phyloP scores from a whole-genome alignment of 2,113 vertebrate species.

The Microcebus jonahi region DNA sequence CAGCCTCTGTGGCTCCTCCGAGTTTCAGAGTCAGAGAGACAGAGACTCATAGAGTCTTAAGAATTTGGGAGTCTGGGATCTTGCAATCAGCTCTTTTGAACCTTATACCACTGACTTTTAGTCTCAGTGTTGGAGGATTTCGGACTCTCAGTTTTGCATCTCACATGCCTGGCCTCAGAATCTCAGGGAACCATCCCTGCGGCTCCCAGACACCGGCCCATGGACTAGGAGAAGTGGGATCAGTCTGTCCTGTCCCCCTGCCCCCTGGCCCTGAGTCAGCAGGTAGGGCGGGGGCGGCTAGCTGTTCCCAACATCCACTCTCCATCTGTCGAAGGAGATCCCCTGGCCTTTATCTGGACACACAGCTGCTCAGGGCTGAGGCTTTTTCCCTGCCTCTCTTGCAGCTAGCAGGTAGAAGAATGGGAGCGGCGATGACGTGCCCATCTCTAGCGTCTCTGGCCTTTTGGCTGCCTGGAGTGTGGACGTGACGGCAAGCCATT shows the following conservation, averaged over 20 bases:
- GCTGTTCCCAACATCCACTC: neutral
- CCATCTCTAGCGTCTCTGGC: neutral
- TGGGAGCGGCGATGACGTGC: fast-evolving
- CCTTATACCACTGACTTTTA: neutral
- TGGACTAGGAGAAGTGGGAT: neutral
- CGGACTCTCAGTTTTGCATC: neutral
- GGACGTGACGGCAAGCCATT: fast-evolving
- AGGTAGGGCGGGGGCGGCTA: neutral
- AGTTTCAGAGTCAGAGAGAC: neutral
- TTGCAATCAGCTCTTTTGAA: neutral
- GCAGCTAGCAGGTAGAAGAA: neutral
- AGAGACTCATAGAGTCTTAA: neutral
- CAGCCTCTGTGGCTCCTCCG: neutral
- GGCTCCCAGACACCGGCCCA: neutral
- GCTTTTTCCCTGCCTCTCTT: neutral
- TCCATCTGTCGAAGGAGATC: neutral
- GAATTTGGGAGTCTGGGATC: neutral
- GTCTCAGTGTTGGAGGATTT: neutral
- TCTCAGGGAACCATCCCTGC: neutral
- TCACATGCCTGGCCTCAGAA: neutral
- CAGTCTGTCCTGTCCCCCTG: neutral
- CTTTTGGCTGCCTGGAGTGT: neutral
- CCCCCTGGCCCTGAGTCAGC: neutral
- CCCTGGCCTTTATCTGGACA: neutral
- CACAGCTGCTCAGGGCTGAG: neutral